Evolutionary conservation across 2,888 invertebrate species (phyloP), one percentile per base, ranked within the genome.

Genomic region (Saturnia pavonia): DNA sequence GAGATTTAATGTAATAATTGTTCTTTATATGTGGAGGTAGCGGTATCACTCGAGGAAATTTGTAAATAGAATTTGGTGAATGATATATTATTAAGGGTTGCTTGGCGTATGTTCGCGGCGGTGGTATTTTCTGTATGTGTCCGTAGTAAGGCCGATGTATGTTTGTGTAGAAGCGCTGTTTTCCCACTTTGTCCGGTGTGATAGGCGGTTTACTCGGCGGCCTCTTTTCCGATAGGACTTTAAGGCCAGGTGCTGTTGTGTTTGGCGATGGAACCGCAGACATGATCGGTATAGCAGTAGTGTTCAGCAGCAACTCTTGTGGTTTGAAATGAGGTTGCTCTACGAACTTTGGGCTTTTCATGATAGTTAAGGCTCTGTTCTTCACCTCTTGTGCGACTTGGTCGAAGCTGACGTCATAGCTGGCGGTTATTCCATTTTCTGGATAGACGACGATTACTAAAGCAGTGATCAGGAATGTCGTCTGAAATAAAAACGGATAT

Each of bases 391-490:
- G 84, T 70, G 92, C 92, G 76, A 92, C 73, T 78, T 88, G 91
- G 81, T 94, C 93, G 74, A 81, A 76, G 77, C 78, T 75, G 76
- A 74, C 76, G 76, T 85, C 88, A 83, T 87, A 81, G 73, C 86
- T 82, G 78, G 86, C 86, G 81, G 85, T 85, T 80, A 86, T 90
- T 82, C 86, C 88, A 85, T 82, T 77, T 76, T 86, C 86, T 86
- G 87, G 83, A 84, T 85, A 87, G 88, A 92, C 88, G 89, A 87
- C 88, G 88, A 92, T 89, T 89, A 88, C 90, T 88, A 92, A 87
- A 85, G 88, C 87, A 83, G 88, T 84, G 88, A 93, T 89, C 90
- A 93, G 88, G 88, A 92, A 89, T 90, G 90, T 85, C 88, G 91
- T 89, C 94, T 93, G 91, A 66, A 72, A 75, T 69, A 73, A 70